These are phyloP conservation scores for Panagrolaimus sp. DNA, from an alignment of 1,140 invertebrate genomes.

Conservation along the genomic window DNA sequence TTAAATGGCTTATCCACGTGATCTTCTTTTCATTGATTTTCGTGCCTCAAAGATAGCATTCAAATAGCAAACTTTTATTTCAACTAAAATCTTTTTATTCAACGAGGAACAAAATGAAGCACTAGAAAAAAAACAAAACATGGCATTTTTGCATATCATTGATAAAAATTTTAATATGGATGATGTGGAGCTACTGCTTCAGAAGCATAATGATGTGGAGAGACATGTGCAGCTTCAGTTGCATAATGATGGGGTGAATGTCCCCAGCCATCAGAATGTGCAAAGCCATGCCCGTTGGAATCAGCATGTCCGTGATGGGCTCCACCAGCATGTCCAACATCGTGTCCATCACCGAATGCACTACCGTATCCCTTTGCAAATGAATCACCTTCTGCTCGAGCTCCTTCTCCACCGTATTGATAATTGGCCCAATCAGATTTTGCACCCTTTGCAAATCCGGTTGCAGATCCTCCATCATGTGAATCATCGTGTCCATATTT, in stretches of 20 bases:
- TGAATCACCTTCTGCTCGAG: not conserved
- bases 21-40: too few species aligned
- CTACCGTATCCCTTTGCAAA: slow-evolving; percentile 16
- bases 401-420: slow-evolving; percentile 15
- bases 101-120: too few species aligned
- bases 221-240: too few species aligned
- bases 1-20: too few species aligned
- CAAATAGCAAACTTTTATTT: too few species aligned
- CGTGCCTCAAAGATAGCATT: too few species aligned
- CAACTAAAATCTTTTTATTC: too few species aligned
- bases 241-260: not conserved
- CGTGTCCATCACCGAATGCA: slow-evolving; percentile 17
- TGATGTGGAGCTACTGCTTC: too few species aligned
- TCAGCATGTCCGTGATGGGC: not conserved
- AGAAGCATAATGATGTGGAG: too few species aligned
- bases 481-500: slow-evolving; percentile 9
- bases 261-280: not conserved
- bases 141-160: too few species aligned
- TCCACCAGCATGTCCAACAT: slow-evolving; percentile 10
- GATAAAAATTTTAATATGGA: too few species aligned
- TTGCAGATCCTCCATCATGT: not conserved
- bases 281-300: not conserved
- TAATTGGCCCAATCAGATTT: slow-evolving; percentile 17
- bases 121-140: too few species aligned
- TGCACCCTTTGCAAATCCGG: not conserved